Percentiles rank a stretch among this genome's conserved stretches.
These are phyloP conservation scores for Dolichotis patagonum DNA, from an alignment of 2,113 vertebrate genomes.

Conservation along the genomic window DNA sequence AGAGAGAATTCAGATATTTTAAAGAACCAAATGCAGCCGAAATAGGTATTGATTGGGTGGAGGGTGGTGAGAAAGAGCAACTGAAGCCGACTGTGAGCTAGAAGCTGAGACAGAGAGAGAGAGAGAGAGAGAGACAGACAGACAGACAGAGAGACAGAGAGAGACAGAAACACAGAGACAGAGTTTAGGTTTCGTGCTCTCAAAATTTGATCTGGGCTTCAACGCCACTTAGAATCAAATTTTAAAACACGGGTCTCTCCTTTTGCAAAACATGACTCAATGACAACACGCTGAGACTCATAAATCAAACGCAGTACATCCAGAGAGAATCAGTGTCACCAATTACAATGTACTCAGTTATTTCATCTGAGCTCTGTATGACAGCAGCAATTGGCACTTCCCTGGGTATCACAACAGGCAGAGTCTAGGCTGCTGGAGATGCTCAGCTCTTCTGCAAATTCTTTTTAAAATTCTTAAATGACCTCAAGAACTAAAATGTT, in stretches of 20 bases:
- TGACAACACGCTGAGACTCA: not conserved
- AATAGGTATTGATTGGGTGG: not conserved
- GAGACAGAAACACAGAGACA: not conserved
- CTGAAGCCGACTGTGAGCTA: not conserved
- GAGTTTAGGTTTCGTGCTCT: not conserved
- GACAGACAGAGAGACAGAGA: not conserved
- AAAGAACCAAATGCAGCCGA: not conserved
- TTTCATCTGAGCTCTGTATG: not conserved
- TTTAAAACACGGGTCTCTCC: not conserved
- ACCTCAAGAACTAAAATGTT: not conserved
- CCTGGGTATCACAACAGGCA: not conserved
- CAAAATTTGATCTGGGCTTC: not conserved
- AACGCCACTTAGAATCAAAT: not conserved
- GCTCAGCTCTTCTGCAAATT: not conserved
- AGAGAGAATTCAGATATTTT: not conserved
- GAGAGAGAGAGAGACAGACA: not conserved
- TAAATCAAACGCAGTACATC: not conserved
- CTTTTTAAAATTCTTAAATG: not conserved
- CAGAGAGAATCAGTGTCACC: not conserved
- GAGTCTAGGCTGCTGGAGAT: not conserved
- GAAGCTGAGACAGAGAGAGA: not conserved
- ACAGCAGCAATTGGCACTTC: not conserved
- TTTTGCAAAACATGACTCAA: not conserved
- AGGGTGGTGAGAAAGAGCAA: not conserved
- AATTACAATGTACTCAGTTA: not conserved